phyloP scores from a whole-genome alignment of 2,797 vertebrate species.

The Pygocentrus nattereri region DNA sequence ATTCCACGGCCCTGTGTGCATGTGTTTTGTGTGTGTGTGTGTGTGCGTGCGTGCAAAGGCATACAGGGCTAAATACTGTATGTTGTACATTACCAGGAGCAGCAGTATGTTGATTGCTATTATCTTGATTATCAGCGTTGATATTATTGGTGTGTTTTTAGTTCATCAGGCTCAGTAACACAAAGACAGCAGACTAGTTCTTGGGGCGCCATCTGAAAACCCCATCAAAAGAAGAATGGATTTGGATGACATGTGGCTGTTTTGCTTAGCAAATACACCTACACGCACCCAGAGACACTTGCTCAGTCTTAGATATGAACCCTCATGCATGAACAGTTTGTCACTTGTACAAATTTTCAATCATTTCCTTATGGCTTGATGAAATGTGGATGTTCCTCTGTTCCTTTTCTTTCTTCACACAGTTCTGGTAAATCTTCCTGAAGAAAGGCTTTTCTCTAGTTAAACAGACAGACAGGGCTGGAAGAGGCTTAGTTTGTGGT shows the following conservation, averaged over 20 bases:
- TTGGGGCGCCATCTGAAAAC: slow-evolving; percentile 34
- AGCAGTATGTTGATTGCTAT: slow-evolving; percentile 31
- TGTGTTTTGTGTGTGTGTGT: neutral
- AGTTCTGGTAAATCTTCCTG: slow-evolving; percentile 21
- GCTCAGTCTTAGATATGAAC: slow-evolving; percentile 13
- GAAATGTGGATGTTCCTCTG: slow-evolving; percentile 22
- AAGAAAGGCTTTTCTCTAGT: slow-evolving; percentile 2
- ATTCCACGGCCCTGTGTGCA: neutral
- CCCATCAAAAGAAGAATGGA: slow-evolving; percentile 45
- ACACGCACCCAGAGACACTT: slow-evolving; percentile 11
- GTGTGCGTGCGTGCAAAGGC: no score
- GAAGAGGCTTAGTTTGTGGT: slow-evolving; percentile 6
- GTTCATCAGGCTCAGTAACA: slow-evolving; percentile 35
- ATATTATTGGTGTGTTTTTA: slow-evolving; percentile 62
- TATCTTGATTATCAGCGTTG: slow-evolving; percentile 54
- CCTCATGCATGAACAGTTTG: slow-evolving; percentile 17
- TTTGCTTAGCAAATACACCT: slow-evolving; percentile 34
- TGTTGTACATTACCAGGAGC: neutral
- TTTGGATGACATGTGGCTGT: slow-evolving; percentile 48
- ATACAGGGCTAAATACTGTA: neutral
- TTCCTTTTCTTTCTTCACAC: slow-evolving; percentile 16
- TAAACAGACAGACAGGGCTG: slow-evolving; percentile 1
- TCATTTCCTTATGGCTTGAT: slow-evolving; percentile 27
- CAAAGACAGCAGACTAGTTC: slow-evolving; percentile 1
- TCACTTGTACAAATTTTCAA: slow-evolving; percentile 17